These are phyloP conservation scores for Cygnus atratus DNA, from an alignment of 2,113 vertebrate species.

Conservation along the genomic window DNA sequence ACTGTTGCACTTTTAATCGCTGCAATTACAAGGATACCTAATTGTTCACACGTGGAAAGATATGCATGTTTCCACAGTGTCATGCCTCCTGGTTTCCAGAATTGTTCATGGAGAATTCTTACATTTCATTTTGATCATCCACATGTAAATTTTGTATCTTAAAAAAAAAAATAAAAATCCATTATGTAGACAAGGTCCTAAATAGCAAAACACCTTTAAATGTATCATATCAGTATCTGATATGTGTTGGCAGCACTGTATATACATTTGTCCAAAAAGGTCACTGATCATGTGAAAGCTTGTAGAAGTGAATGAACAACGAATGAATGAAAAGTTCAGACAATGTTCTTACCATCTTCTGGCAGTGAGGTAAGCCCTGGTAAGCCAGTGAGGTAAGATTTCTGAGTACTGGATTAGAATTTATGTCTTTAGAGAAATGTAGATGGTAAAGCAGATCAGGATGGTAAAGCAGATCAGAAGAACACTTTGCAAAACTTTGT, in stretches of 20 bases:
- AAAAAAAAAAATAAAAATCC: background rate
- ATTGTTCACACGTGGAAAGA: background rate
- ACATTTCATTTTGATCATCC: background rate
- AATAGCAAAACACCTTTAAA: background rate
- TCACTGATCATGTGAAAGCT: background rate
- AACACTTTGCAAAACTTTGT: background rate
- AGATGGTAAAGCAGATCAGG: background rate
- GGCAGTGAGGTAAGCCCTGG: background rate
- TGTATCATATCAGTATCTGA: background rate
- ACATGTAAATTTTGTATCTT: background rate
- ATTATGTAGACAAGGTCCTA: background rate
- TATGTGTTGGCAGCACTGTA: background rate
- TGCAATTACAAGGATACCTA: background rate
- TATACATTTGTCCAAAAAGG: background rate
- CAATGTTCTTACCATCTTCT: background rate
- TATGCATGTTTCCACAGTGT: background rate
- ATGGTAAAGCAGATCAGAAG: background rate
- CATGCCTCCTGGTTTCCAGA: background rate
- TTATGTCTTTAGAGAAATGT: background rate
- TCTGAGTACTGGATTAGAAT: background rate
- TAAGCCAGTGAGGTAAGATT: background rate
- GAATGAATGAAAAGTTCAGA: background rate
- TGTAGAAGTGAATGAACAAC: background rate
- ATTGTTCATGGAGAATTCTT: background rate
- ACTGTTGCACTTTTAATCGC: background rate